Evolutionary conservation across 2,888 invertebrate genomes (phyloP), one percentile per base, ranked within the genome.

Genomic region (Pimpla rufipes): DNA sequence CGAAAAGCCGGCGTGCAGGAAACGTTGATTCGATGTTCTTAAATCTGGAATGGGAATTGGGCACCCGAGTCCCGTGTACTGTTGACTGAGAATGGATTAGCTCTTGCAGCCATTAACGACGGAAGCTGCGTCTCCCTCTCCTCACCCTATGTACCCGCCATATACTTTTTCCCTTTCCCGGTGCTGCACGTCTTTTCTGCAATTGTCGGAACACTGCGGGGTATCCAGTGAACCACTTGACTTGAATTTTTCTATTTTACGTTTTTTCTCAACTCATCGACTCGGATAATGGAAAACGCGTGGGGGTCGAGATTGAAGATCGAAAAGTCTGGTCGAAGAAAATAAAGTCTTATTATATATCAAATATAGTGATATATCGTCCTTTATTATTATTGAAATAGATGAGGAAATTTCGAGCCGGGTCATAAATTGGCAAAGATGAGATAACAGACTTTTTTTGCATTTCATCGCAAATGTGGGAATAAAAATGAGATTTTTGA

Each of bases 61-160:
- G n/a, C n/a, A n/a, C n/a, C 35, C 13, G 62, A 62, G 62, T 75
- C 42, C 68, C n/a, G n/a, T n/a, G 37, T 52, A 75, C 68, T 68
- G 62, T 75, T 47, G 18, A 80, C 62, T 42, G 62, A 35, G 40
- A 62, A 80, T 68, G n/a, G 62, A 74, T 74, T 68, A 57, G 50
- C 52, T 62, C 35, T 45, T 68, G 42, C 13, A 75, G 40, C 62
- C 68, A 68, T 80, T 80, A 80, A 79, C 55, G 50, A 71, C 52
- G 18, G 74, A 62, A 59, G 40, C 52, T 21, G 67, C 50, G 67
- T 37, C 68, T 37, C n/a, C n/a, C 57, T 57, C 18, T 67, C 29
- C 21, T 21, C 45, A 16, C 10, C 21, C 42, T 40, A 11, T 11
- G 16, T 0, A 21, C 29, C 35, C 18, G 8, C 10, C 45, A 11